Evolutionary conservation across 2,888 invertebrate species (phyloP).

Genomic region (Cepaea hortensis): DNA sequence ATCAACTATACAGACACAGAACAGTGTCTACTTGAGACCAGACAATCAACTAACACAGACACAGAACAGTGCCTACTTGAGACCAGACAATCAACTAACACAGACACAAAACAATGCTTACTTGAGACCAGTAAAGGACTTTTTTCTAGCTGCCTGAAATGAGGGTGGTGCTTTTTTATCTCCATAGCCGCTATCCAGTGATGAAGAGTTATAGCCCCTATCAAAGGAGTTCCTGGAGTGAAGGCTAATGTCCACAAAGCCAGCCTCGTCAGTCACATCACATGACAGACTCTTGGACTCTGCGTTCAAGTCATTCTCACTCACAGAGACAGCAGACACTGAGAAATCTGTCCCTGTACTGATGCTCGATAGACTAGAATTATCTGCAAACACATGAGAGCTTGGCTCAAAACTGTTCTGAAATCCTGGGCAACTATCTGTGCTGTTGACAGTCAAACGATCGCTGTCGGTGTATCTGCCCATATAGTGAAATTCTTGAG

Average conservation of each 20-base stretch:
- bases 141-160: slow-evolving; percentile 41
- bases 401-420: slow-evolving; percentile 61
- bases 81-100: neutral
- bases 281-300: slow-evolving; percentile 61
- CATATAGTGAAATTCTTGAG: slow-evolving; percentile 48
- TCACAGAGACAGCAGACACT: slow-evolving; percentile 66
- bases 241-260: slow-evolving; percentile 72
- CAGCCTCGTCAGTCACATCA: slow-evolving; percentile 68
- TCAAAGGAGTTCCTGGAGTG: slow-evolving; percentile 71
- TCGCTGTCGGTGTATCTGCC: slow-evolving; percentile 59
- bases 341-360: slow-evolving; percentile 73
- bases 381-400: slow-evolving; percentile 63
- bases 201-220: slow-evolving; percentile 61
- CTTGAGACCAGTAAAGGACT: slow-evolving; percentile 53
- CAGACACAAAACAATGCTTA: slow-evolving; percentile 28
- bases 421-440: slow-evolving; percentile 62
- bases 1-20: neutral
- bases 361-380: slow-evolving; percentile 72
- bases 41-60: neutral
- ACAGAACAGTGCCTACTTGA: neutral
- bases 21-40: neutral
- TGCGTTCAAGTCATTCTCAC: slow-evolving; percentile 59
- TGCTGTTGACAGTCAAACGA: slow-evolving; percentile 62
- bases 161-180: slow-evolving; percentile 56
- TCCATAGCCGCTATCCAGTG: slow-evolving; percentile 64